These are phyloP conservation scores for Anas bernieri DNA, from an alignment of 2,797 vertebrate genomes.

Conservation along the genomic window DNA sequence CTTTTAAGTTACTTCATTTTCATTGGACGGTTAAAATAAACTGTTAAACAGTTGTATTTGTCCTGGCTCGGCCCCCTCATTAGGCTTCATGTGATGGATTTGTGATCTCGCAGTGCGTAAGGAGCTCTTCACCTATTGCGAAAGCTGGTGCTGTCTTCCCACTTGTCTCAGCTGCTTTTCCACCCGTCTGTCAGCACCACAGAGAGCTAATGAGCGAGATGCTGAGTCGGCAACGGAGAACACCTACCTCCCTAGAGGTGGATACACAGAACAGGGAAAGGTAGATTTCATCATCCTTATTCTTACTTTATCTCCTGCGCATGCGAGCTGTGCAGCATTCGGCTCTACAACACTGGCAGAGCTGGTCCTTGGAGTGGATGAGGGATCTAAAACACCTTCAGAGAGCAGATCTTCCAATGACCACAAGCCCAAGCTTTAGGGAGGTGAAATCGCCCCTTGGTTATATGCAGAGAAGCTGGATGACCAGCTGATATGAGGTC, in stretches of 20 bases:
- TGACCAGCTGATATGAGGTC: background rate
- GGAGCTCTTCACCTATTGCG: slow-evolving; percentile 16
- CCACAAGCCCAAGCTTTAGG: background rate
- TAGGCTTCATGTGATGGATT: slow-evolving; percentile 55
- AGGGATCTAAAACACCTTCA: background rate
- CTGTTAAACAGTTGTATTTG: slow-evolving; percentile 71
- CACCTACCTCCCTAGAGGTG: background rate
- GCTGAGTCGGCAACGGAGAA: background rate
- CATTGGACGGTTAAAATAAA: slow-evolving; percentile 68
- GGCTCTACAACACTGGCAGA: rapidly evolving
- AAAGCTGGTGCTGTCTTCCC: background rate
- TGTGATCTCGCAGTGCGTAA: slow-evolving; percentile 38
- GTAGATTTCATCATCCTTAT: background rate
- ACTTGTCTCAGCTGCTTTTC: background rate
- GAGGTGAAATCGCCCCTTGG: background rate
- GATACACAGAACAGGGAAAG: background rate
- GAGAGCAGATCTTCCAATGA: background rate
- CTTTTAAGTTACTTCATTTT: slow-evolving; percentile 47
- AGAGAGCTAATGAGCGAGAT: rapidly evolving
- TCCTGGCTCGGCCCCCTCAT: slow-evolving; percentile 57
- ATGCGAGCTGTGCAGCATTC: background rate
- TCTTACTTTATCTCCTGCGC: background rate
- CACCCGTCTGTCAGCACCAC: background rate
- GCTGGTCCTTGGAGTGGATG: background rate
- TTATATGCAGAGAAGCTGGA: rapidly evolving